Percentiles rank a stretch among this genome's conserved stretches.
phyloP scores from a whole-genome alignment of 2,888 invertebrate species.

The Macrophya annulata region DNA sequence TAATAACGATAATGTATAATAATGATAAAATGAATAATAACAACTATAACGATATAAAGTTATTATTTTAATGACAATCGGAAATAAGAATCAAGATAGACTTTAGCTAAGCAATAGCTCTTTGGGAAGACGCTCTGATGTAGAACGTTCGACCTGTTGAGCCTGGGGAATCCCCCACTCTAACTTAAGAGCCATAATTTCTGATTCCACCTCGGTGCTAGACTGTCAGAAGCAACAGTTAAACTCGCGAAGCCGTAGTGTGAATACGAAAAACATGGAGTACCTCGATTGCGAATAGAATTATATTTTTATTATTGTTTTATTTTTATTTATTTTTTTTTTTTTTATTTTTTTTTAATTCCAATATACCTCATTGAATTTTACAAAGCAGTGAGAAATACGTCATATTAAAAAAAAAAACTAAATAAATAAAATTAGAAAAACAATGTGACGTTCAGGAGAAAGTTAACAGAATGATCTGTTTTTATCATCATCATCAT shows the following conservation, averaged over 20 bases:
- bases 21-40: background rate
- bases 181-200: conserved; percentile 1
- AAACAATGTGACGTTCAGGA: conserved; percentile 12
- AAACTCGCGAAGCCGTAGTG: conserved; percentile 38
- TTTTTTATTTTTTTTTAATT: background rate
- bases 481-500: background rate
- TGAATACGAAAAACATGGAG: conserved; percentile 17
- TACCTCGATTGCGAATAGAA: conserved; percentile 27
- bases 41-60: background rate
- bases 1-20: background rate
- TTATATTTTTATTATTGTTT: background rate
- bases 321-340: background rate
- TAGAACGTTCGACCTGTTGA: conserved; percentile 39
- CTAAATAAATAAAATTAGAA: background rate
- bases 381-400: background rate
- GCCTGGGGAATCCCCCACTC: conserved; percentile 30
- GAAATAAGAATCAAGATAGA: background rate
- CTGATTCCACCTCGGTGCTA: conserved; percentile 9
- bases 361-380: background rate
- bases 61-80: conserved; percentile 29
- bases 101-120: too few species aligned
- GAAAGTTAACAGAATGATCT: background rate
- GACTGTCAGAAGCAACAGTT: conserved; percentile 36
- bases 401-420: background rate
- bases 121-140: conserved; percentile 14